Conservation (phyloP, 2,888 invertebrate genomes). For the Xestia sexstrigata region DNA sequence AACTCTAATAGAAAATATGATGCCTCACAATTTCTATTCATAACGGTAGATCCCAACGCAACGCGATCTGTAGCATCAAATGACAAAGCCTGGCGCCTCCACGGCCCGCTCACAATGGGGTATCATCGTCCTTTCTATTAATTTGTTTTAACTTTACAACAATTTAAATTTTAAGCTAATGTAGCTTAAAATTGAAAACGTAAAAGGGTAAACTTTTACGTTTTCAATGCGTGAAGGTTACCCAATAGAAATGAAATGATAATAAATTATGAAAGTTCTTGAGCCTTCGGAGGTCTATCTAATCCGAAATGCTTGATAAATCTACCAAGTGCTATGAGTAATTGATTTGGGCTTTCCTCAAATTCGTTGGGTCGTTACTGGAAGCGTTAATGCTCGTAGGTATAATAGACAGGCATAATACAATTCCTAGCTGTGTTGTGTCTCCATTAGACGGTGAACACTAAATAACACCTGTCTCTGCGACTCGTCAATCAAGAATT, state of each 20-base stretch:
- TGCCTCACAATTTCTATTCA: slow-evolving; percentile 69
- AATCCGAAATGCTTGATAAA: slow-evolving; percentile 6
- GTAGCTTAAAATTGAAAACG: too few species aligned
- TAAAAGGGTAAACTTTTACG: background rate
- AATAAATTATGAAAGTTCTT: background rate
- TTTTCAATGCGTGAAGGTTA: background rate
- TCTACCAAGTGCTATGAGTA: slow-evolving; percentile 2
- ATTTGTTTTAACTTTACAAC: slow-evolving; percentile 17
- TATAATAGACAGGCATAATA: slow-evolving; percentile 35
- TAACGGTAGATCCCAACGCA: slow-evolving; percentile 73
- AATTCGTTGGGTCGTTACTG: slow-evolving; percentile 9
- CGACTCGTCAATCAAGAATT: slow-evolving; percentile 49
- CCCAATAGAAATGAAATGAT: background rate
- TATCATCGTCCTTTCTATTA: slow-evolving; percentile 39
- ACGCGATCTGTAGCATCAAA: slow-evolving; percentile 79
- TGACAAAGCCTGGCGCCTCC: slow-evolving; percentile 82
- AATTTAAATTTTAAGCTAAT: background rate
- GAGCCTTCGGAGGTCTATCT: background rate
- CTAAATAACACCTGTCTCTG: slow-evolving; percentile 46
- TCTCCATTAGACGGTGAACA: slow-evolving; percentile 32
- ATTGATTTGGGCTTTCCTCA: slow-evolving; percentile 20
- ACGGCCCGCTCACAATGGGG: slow-evolving; percentile 69
- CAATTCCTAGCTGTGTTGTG: slow-evolving; percentile 39
- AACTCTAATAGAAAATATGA: slow-evolving; percentile 46
- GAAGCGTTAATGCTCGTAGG: slow-evolving; percentile 13